These are phyloP conservation scores for Neotoxoptera formosana DNA, from an alignment of 1,140 invertebrate species.

Conservation along the genomic window DNA sequence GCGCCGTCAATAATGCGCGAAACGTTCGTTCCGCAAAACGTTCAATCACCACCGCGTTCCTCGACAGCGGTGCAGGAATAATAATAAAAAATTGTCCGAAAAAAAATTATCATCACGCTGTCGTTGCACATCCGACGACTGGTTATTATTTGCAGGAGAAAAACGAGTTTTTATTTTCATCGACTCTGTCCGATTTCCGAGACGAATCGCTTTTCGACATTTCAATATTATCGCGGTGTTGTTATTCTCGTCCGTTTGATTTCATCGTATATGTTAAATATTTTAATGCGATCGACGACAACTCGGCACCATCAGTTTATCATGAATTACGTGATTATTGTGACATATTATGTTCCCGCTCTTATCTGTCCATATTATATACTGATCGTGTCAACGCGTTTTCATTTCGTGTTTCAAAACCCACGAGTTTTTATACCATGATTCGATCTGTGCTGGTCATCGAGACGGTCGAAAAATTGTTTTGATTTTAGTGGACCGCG, in stretches of 20 bases:
- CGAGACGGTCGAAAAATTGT: background rate
- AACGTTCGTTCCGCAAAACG: conserved; percentile 25
- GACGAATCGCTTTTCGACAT: background rate
- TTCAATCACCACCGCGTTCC: conserved; percentile 17
- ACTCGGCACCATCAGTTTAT: background rate
- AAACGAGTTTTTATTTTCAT: conserved; percentile 1
- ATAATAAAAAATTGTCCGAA: background rate
- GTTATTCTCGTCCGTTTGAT: background rate
- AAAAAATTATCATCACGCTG: background rate
- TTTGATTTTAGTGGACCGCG: background rate
- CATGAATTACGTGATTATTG: background rate
- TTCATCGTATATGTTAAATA: background rate
- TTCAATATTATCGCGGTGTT: background rate
- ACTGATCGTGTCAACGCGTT: background rate
- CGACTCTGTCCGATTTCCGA: background rate
- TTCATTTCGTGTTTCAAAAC: background rate
- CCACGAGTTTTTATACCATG: background rate
- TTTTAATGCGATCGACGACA: background rate
- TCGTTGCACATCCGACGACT: background rate
- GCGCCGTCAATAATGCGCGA: background rate
- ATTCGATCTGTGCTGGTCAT: background rate
- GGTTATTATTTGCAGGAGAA: background rate
- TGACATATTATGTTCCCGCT: background rate
- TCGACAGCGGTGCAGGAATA: background rate
- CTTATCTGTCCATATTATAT: background rate